Evolutionary conservation across 2,797 vertebrate genomes (phyloP).

Genomic region (Takifugu rubripes): DNA sequence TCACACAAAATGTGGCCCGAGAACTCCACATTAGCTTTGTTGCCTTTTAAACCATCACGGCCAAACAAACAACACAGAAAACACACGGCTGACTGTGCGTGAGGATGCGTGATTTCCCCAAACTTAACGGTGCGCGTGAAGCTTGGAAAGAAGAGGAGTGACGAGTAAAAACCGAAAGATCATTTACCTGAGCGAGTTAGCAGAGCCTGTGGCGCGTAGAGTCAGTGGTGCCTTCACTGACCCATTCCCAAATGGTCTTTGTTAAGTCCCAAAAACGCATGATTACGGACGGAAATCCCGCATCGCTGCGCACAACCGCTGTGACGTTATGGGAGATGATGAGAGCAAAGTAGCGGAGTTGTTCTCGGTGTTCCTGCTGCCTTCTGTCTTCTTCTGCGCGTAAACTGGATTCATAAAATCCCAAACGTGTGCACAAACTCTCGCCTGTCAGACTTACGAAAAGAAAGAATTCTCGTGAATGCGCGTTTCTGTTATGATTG

Average conservation of each 20-base stretch:
- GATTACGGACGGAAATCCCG: slow-evolving; percentile 8
- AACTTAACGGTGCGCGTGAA: too few species aligned
- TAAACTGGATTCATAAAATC: slow-evolving; percentile 42
- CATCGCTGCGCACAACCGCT: background rate
- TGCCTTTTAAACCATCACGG: background rate
- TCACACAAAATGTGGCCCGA: background rate
- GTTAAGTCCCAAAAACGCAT: slow-evolving; percentile 55
- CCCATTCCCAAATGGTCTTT: slow-evolving; percentile 55
- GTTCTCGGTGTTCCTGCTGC: slow-evolving; percentile 44
- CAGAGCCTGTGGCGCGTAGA: slow-evolving; percentile 42
- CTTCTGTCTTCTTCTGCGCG: slow-evolving; percentile 26
- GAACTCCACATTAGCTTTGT: background rate
- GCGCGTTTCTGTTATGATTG: background rate
- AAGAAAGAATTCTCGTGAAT: background rate
- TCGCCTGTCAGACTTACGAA: background rate
- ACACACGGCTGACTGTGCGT: too few species aligned
- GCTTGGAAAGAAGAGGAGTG: background rate
- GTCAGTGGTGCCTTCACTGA: slow-evolving; percentile 38
- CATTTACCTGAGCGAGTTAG: slow-evolving; percentile 69
- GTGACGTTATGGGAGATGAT: background rate
- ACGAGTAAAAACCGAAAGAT: background rate
- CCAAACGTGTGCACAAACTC: slow-evolving; percentile 13
- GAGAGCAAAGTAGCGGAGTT: slow-evolving; percentile 27
- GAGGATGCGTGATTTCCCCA: too few species aligned
- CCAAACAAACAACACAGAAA: too few species aligned